phyloP scores from a whole-genome alignment of 2,797 vertebrate species.

The Pteronotus mesoamericanus region DNA sequence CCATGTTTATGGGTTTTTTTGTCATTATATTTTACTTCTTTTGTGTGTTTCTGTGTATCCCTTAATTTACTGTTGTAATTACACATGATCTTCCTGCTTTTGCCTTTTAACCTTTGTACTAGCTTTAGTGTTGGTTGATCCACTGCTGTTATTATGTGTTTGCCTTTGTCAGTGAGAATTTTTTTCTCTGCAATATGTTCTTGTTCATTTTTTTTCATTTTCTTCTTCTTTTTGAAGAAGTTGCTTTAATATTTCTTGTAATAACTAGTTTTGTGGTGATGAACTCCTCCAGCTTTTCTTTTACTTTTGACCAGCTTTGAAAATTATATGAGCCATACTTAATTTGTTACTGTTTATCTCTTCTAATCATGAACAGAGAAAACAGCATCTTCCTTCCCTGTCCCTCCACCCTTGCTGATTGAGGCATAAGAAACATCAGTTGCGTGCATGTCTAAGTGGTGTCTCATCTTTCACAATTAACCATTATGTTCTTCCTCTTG shows the following conservation, averaged over 20 bases:
- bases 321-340: not conserved
- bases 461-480: not conserved
- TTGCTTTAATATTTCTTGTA: not conserved
- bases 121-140: not conserved
- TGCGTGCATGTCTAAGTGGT: not conserved
- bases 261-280: not conserved
- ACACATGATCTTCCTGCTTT: not conserved
- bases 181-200: not conserved
- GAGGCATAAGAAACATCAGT: not conserved
- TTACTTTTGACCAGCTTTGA: constrained; percentile 32
- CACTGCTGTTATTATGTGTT: not conserved
- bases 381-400: not conserved
- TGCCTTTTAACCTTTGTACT: not conserved
- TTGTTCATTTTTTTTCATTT: not conserved
- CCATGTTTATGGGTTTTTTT: not conserved
- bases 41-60: not conserved
- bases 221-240: not conserved
- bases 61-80: not conserved
- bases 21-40: not conserved
- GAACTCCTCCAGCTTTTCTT: not conserved
- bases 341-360: not conserved
- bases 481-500: not conserved
- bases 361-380: not conserved
- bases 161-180: not conserved
- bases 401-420: not conserved